Conservation (phyloP, 2,888 invertebrate species). For the Cataglyphis altisquamis region DNA sequence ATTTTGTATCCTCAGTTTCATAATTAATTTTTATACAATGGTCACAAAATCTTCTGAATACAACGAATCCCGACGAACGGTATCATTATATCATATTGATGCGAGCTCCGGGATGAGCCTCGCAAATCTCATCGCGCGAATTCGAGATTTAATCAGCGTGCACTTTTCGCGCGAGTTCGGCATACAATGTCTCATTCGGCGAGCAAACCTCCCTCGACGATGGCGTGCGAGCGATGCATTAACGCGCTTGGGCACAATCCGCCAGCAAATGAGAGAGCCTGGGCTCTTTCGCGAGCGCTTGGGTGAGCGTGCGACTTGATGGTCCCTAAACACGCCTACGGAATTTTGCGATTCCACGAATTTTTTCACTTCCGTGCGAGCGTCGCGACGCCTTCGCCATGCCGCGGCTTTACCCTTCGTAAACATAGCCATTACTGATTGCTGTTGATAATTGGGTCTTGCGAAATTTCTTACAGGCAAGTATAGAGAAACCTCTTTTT, state of each 20-base stretch:
- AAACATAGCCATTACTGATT: conserved; percentile 17
- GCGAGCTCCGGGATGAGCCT: not conserved
- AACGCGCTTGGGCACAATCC: conserved; percentile 82
- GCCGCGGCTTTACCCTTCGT: not conserved
- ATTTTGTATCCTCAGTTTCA: not conserved
- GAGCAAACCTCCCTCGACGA: conserved; percentile 78
- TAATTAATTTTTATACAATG: not conserved
- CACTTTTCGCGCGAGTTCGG: conserved; percentile 62
- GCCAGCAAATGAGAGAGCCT: conserved; percentile 83
- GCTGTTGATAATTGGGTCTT: not conserved
- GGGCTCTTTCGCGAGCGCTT: conserved; percentile 78
- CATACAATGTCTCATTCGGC: conserved; percentile 81
- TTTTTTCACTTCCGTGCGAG: conserved; percentile 70
- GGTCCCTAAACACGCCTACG: conserved; percentile 83
- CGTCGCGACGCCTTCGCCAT: conserved; percentile 33
- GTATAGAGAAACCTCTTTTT: not conserved
- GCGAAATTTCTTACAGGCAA: conserved; percentile 1
- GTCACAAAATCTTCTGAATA: conserved; percentile 12
- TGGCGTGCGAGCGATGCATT: conserved; percentile 81
- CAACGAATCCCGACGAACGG: conserved; percentile 18
- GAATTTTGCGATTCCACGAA: conserved; percentile 83
- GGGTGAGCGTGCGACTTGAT: conserved; percentile 80
- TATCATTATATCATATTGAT: conserved; percentile 16
- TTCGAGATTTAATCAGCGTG: conserved; percentile 50
- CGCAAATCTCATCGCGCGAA: conserved; percentile 33